Base-by-base conservation (phyloP, 1,140 invertebrate genomes). In the Drosophila insularis region DNA sequence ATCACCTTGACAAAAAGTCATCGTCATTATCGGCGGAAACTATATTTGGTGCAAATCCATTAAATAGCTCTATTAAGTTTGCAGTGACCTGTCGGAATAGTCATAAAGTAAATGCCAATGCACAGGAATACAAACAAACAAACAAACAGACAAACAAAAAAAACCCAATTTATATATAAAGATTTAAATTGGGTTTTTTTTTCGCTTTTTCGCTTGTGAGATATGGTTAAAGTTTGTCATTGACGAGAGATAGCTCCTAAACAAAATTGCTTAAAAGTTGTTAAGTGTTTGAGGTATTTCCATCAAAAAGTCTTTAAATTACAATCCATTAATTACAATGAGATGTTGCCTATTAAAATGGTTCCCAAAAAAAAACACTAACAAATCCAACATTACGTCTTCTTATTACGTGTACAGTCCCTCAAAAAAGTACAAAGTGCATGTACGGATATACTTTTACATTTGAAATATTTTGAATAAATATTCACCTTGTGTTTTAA, bases 41-140 rank as follows among this genome's bases (percentile, higher is more conserved):
- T 50, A 50, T 50, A 50, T 50, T 50, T 50, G 43, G 43, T 50
- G 43, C 79, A 79, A 78, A 82, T 74, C 67, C 67, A 54, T 65
- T 64, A 72, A 40, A 31, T 46, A 35, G 37, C 55, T 40, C 63
- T 54, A 74, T 17, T 58, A 74, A 74, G 72, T 74, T 74, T 61
- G 72, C 17, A 11, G 19, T 37, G 43, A 50, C 43, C 43, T 10
- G 56, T 61, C 39, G 56, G 37, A 61, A 31, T 8, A 31, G 54
- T 56, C 54, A 56, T 31, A 56, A 56, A 31, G 54, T 56, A 56
- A 56, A 56, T 56, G 54, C n/a, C 54, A 56, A 56, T 31, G 21
- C 2, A 31, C n/a, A 14, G 27, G 27, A 27, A 56, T n/a, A 55
- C 40, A 46, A 14, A 17, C 5, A 8, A 40, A 11, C 11, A 40